A percentile compares a stretch with the other conserved stretches of the same genome.
phyloP scores from a whole-genome alignment of 2,113 vertebrate genomes.

The Anthoscopus minutus region DNA sequence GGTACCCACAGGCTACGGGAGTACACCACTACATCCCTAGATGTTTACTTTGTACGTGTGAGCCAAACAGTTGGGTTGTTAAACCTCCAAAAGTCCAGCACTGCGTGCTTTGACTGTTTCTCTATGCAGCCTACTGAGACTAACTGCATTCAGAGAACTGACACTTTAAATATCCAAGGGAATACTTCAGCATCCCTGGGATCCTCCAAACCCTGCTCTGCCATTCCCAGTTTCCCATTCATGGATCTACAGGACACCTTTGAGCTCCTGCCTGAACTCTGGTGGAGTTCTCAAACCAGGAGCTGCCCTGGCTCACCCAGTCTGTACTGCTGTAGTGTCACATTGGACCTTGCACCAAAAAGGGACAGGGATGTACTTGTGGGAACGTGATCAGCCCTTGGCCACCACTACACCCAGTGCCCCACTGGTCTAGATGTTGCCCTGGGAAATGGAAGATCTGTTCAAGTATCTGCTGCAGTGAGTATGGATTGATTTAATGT shows the following conservation, averaged over 20 bases:
- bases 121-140: not conserved
- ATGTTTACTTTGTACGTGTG: not conserved
- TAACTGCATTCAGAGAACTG: not conserved
- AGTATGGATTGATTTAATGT: not conserved
- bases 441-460: not conserved
- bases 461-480: not conserved
- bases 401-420: not conserved
- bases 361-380: not conserved
- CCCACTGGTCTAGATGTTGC: not conserved
- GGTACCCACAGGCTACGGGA: not conserved
- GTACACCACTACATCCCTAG: not conserved
- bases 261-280: not conserved
- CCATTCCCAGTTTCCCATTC: not conserved
- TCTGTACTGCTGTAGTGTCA: fast-evolving
- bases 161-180: not conserved
- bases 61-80: not conserved
- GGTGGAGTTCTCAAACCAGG: not conserved
- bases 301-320: not conserved
- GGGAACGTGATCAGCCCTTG: not conserved
- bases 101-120: not conserved
- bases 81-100: not conserved
- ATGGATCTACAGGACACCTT: not conserved
- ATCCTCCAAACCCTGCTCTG: not conserved
- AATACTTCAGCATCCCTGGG: not conserved
- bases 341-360: not conserved